Conservation (phyloP, 2,797 vertebrate species). For the Sciurus vulgaris region DNA sequence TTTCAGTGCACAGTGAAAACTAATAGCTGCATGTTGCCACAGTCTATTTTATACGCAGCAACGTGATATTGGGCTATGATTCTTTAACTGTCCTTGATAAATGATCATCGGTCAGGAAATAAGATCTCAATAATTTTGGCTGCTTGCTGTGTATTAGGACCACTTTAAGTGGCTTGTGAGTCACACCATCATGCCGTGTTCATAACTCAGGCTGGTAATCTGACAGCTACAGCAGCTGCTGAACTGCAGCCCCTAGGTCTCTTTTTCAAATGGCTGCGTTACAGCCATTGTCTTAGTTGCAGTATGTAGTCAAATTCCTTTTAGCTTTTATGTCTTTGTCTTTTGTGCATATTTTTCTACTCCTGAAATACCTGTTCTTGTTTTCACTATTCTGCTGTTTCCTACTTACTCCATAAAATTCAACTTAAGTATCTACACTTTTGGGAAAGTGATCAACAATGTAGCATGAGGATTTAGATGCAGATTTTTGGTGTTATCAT, state of each 20-base stretch:
- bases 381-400: not conserved
- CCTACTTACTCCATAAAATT: not conserved
- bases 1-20: not conserved
- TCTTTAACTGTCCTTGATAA: not conserved
- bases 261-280: not conserved
- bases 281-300: not conserved
- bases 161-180: not conserved
- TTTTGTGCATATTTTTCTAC: not conserved
- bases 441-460: not conserved
- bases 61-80: not conserved
- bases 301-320: not conserved
- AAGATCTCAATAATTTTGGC: not conserved
- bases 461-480: not conserved
- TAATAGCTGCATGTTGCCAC: not conserved
- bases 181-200: not conserved
- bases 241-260: not conserved
- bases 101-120: not conserved
- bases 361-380: not conserved
- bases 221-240: fast-evolving
- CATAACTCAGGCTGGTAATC: not conserved
- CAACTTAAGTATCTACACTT: not conserved
- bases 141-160: not conserved
- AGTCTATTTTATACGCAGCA: not conserved
- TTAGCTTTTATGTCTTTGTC: not conserved
- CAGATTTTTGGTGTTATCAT: not conserved